Base-by-base conservation (phyloP, 2,888 invertebrate genomes). In the Yponomeuta sedellus region DNA sequence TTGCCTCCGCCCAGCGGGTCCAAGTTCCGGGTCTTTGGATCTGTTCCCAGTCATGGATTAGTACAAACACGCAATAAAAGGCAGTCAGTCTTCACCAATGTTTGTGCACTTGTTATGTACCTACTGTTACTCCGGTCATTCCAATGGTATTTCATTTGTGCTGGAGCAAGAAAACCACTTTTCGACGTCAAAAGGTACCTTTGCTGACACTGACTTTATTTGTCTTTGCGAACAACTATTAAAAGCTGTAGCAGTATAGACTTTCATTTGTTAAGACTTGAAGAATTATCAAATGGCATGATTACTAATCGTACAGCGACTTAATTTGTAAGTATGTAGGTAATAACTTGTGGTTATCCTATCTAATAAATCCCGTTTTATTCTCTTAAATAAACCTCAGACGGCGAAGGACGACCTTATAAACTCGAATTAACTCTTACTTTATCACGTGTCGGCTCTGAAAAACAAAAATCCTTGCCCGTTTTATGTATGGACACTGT, bases 1-100 rank as follows among this genome's bases (percentile, higher is more conserved):
- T 88, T 86, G 39, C 85, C 88, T 40, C 88, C 86, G 58, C 89
- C 89, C 61, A 83, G 69, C 19, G 82, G 74, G 67, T 87, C 88
- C 77, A 85, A 71, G 70, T 80, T 81, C 68, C 84, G 78, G 66
- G 83, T 78, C 73, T 91, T 87, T 78, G 88, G 87, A 75, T 86
- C 91, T 92, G 83, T 66, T 58, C 57, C 10, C 44, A 52, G 44
- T 16, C 44, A 52, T 2, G 44, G 5, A 16, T 52, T 52, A 52
- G 44, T 34, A 5, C 44, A 52, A 52, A 16, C 12, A 52, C 44
- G 16, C 44, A 52, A 5, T 3, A 16, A 52, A 12, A 3, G 8
- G 34, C 34, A 34, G 34, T 34, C 10, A 34, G 5, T 34, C 34
- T 34, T 34, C 10, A 6, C 34, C 8, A 34, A 34, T 34, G 34